Evolutionary conservation across 2,888 invertebrate species (phyloP).

Genomic region (Drosophila peninsularis): DNA sequence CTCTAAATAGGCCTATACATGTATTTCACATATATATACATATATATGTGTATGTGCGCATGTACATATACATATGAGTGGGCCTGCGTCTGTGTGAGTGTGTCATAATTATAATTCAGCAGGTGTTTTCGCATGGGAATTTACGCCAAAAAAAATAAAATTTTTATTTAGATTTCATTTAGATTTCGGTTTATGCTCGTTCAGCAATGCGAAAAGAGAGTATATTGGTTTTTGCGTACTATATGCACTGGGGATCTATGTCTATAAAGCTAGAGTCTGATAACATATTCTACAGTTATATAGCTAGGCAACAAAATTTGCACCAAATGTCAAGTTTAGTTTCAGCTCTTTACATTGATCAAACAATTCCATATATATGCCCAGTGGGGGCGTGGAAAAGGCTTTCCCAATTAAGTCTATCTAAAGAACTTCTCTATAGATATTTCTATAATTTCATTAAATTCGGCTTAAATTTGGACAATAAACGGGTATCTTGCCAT

Average conservation of each 20-base stretch:
- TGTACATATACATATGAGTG: too few species aligned
- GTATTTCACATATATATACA: not conserved
- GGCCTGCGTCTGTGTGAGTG: not conserved
- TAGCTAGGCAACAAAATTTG: too few species aligned
- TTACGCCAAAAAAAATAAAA: slow-evolving; percentile 18
- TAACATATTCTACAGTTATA: too few species aligned
- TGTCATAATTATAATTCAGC: slow-evolving; percentile 53
- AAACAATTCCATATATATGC: not conserved
- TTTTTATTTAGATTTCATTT: slow-evolving; percentile 11
- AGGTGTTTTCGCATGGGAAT: slow-evolving; percentile 48
- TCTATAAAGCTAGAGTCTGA: too few species aligned
- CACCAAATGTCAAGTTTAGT: too few species aligned
- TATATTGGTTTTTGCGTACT: not conserved
- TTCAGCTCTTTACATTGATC: too few species aligned
- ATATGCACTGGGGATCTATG: not conserved
- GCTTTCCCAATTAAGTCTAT: too few species aligned
- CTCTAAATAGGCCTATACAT: not conserved
- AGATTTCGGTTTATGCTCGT: not conserved
- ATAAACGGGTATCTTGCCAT: too few species aligned
- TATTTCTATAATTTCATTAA: too few species aligned
- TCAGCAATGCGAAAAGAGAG: not conserved
- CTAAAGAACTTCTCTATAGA: not conserved
- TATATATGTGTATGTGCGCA: not conserved
- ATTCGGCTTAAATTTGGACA: too few species aligned
- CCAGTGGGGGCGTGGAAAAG: not conserved